Base-by-base conservation (phyloP, 2,797 vertebrate genomes). In the Atherinosoma microstoma region DNA sequence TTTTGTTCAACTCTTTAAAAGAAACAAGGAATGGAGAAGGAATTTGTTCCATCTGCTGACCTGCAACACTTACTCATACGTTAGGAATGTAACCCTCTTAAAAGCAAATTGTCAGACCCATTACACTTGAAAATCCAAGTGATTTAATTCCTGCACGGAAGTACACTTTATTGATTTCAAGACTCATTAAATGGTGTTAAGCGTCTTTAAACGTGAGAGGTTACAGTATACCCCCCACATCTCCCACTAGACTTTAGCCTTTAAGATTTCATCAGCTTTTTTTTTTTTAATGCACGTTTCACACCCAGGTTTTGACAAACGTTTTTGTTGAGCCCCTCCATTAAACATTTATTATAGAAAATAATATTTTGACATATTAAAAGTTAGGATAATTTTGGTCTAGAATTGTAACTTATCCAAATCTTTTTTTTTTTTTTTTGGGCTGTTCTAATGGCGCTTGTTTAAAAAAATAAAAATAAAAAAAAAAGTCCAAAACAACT, bases 81-180 rank as follows among this genome's bases (percentile, higher is more conserved):
- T 60, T 38, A n/a, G 40, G 6, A 83, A 68, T 62, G 53, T 79
- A 72, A 68, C 30, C 54, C 53, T 54, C 58, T 76, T 78, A 51
- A 70, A 34, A 70, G 59, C 35, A 47, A 71, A 78, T 58, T 64
- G 67, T 53, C 74, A 65, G 54, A 74, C 24, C 64, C 59, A 70
- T 84, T 82, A 80, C 54, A 77, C 67, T 74, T 67, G 58, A 57
- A 58, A 62, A 83, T 76, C 47, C 70, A 38, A 72, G 68, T 22
- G 3, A 49, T 79, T 82, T 70, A 47, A 81, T 80, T 77, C 58
- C 60, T 56, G 64, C 53, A 71, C 78, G 66, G 66, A 84, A 85
- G 57, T 62, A 59, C 73, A 78, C 58, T 65, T 74, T 70, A 84
- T 82, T 84, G 83, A 87, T 87, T 83, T 72, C 62, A 70, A 64